Evolutionary conservation across 2,797 vertebrate genomes (phyloP).

Genomic region (Pipistrellus kuhlii): DNA sequence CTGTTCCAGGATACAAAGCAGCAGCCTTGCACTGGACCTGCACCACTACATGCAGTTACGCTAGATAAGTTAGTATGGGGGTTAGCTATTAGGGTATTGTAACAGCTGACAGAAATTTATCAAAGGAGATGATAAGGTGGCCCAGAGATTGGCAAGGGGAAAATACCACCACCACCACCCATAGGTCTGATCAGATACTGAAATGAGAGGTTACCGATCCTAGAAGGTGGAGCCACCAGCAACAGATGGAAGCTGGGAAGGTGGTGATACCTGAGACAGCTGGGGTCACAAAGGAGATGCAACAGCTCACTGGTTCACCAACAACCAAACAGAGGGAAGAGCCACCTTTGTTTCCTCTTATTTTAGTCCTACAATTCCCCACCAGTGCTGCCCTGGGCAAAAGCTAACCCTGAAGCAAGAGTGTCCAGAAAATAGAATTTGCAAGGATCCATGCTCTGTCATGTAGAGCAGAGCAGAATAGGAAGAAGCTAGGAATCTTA

Average conservation of each 20-base stretch:
- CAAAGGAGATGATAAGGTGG: neutral
- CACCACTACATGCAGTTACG: accelerated
- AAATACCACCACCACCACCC: no score
- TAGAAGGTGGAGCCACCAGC: neutral
- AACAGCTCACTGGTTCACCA: neutral
- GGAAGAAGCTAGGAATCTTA: neutral
- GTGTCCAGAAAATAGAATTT: neutral
- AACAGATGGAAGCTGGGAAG: neutral
- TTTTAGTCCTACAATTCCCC: neutral
- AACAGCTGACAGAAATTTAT: neutral
- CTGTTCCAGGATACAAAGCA: slow-evolving; percentile 86
- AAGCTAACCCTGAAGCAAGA: neutral
- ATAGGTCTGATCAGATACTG: neutral
- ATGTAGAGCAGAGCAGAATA: neutral
- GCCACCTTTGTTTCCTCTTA: neutral
- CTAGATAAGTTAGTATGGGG: neutral
- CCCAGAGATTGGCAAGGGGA: neutral
- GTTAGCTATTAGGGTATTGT: neutral
- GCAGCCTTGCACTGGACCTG: accelerated
- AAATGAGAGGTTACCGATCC: neutral
- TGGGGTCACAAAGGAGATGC: neutral
- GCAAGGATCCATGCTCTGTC: neutral
- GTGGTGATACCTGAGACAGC: neutral
- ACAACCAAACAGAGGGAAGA: neutral
- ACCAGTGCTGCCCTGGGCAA: neutral